Evolutionary conservation across 2,113 vertebrate genomes (phyloP).

Genomic region (Brachyistius frenatus): DNA sequence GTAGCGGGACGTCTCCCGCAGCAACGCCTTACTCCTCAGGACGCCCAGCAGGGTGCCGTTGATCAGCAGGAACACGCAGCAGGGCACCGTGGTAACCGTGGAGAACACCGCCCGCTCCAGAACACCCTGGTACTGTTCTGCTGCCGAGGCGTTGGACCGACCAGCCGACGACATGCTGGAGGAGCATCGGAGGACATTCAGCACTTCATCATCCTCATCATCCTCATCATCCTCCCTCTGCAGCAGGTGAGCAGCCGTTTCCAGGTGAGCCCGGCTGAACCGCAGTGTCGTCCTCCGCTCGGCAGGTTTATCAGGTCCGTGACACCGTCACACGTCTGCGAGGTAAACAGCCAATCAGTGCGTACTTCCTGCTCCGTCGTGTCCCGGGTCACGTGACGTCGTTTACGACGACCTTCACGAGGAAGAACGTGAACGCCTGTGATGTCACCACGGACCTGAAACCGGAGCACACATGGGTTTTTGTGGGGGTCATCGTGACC

Average conservation of each 20-base stretch:
- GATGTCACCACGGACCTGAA: too few species aligned
- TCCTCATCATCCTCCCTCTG: too few species aligned
- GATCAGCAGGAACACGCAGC: constrained; percentile 30
- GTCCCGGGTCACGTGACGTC: too few species aligned
- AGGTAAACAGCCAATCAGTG: too few species aligned
- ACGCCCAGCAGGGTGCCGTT: constrained; percentile 22
- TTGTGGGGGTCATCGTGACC: too few species aligned
- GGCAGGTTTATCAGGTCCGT: not conserved
- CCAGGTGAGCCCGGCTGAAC: not conserved
- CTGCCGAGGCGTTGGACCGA: not conserved
- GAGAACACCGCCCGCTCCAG: not conserved
- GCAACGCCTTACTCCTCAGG: constrained; percentile 35
- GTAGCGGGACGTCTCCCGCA: constrained; percentile 25
- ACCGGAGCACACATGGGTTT: too few species aligned
- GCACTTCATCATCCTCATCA: too few species aligned
- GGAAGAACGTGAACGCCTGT: too few species aligned
- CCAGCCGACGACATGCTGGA: not conserved
- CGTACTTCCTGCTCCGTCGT: too few species aligned
- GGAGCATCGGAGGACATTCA: too few species aligned
- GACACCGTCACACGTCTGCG: not conserved
- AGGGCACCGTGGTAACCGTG: not conserved
- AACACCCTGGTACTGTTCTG: not conserved
- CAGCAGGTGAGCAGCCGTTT: not conserved
- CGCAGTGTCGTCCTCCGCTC: not conserved
- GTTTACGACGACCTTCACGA: too few species aligned